phyloP scores from a whole-genome alignment of 1,140 invertebrate genomes.

The Drepana arcuata region DNA sequence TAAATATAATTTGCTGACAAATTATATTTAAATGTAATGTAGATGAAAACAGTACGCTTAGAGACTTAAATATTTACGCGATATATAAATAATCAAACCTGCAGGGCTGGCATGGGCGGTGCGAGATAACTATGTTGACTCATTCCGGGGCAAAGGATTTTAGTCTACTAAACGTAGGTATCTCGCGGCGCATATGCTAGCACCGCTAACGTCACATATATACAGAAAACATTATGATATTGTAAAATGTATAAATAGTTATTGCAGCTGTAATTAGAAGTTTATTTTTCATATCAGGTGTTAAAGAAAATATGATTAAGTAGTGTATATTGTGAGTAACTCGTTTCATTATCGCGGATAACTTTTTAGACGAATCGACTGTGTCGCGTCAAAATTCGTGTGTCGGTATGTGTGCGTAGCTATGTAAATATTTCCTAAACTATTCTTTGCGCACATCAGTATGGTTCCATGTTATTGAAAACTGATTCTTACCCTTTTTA shows the following conservation, averaged over 20 bases:
- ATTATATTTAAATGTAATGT: slow-evolving; percentile 28
- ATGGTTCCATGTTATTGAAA: no score
- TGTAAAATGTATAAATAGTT: slow-evolving; percentile 71
- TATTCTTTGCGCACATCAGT: no score
- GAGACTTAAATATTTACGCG: slow-evolving; percentile 44
- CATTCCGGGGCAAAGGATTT: no score
- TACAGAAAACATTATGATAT: slow-evolving; percentile 40
- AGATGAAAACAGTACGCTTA: slow-evolving; percentile 54
- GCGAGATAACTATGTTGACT: no score
- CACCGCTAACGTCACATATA: no score
- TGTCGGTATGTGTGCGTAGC: slow-evolving; percentile 51
- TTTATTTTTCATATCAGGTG: slow-evolving; percentile 71
- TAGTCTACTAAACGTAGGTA: no score
- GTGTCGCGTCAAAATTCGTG: slow-evolving; percentile 53
- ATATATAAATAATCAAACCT: slow-evolving; percentile 46
- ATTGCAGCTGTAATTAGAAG: slow-evolving; percentile 70
- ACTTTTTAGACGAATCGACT: slow-evolving; percentile 62
- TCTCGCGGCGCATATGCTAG: no score
- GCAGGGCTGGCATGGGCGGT: no score
- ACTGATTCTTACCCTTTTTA: no score
- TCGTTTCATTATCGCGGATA: slow-evolving; percentile 60
- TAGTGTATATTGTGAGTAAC: slow-evolving; percentile 62
- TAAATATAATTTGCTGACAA: slow-evolving; percentile 41
- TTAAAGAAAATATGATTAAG: slow-evolving; percentile 63
- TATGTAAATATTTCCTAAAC: slow-evolving; percentile 56